These are phyloP conservation scores for Sericinus montela DNA, from an alignment of 2,888 invertebrate species.

Conservation along the genomic window DNA sequence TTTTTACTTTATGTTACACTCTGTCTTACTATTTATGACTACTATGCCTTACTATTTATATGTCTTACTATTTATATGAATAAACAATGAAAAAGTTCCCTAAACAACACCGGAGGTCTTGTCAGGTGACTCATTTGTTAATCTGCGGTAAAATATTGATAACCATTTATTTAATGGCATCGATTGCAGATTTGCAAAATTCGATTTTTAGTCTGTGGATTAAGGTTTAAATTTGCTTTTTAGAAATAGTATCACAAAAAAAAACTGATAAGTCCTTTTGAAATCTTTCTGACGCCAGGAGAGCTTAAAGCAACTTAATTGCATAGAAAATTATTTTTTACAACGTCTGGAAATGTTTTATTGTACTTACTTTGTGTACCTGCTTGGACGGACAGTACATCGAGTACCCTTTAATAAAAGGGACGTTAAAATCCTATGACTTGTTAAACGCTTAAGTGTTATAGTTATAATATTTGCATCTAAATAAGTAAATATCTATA, in stretches of 20 bases:
- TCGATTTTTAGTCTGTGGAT: slow-evolving; percentile 28
- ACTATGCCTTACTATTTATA: too few relatives aligned
- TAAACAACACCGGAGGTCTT: slow-evolving; percentile 37
- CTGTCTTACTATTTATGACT: too few relatives aligned
- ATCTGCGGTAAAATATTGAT: slow-evolving; percentile 65
- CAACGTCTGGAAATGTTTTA: slow-evolving; percentile 58
- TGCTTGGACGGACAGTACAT: slow-evolving; percentile 64
- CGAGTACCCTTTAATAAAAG: slow-evolving; percentile 36
- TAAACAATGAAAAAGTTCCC: too few relatives aligned
- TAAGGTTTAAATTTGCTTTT: slow-evolving; percentile 30
- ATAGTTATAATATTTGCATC: background rate
- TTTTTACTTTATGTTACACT: too few relatives aligned
- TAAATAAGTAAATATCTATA: background rate
- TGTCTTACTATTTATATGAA: too few relatives aligned
- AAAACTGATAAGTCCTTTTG: slow-evolving; percentile 74
- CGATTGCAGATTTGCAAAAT: slow-evolving; percentile 22
- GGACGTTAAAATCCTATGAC: slow-evolving; percentile 36
- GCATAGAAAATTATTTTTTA: slow-evolving; percentile 65
- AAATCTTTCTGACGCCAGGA: slow-evolving; percentile 74
- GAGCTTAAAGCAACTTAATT: slow-evolving; percentile 71
- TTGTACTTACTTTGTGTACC: slow-evolving; percentile 67
- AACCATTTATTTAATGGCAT: slow-evolving; percentile 56
- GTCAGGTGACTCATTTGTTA: slow-evolving; percentile 63
- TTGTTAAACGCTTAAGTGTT: slow-evolving; percentile 2
- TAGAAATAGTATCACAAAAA: slow-evolving; percentile 37